These are phyloP conservation scores for Cryptotermes secundus DNA, from an alignment of 1,140 invertebrate genomes.

Conservation along the genomic window DNA sequence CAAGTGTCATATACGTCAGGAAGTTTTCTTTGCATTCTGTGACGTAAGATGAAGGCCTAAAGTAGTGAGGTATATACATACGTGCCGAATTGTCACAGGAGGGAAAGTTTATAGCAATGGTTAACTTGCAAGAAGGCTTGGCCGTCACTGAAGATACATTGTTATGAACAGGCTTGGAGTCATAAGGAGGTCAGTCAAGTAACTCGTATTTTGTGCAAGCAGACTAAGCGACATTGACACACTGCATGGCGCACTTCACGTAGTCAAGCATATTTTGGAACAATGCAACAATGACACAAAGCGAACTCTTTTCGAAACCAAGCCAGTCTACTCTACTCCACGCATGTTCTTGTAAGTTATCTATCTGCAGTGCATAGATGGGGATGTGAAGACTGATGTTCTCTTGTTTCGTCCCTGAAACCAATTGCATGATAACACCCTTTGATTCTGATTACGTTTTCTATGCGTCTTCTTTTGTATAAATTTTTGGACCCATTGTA, in stretches of 20 bases:
- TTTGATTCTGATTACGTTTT: too few relatives aligned
- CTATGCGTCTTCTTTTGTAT: too few relatives aligned
- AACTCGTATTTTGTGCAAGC: neutral
- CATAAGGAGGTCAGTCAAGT: neutral
- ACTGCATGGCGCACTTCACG: too few relatives aligned
- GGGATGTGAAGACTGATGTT: too few relatives aligned
- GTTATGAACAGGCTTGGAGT: neutral
- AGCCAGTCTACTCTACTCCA: too few relatives aligned
- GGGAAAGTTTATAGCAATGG: constrained; percentile 2
- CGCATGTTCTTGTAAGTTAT: too few relatives aligned
- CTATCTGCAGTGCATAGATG: too few relatives aligned
- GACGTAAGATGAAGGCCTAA: neutral
- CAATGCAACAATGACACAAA: too few relatives aligned
- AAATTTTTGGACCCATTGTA: too few relatives aligned
- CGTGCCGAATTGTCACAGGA: neutral
- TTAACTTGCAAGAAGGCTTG: neutral
- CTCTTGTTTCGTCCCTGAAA: too few relatives aligned
- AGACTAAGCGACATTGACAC: neutral
- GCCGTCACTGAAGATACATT: neutral
- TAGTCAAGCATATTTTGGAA: neutral
- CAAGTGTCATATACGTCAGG: neutral
- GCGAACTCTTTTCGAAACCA: too few relatives aligned
- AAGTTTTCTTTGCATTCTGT: neutral
- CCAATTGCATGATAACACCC: too few relatives aligned
- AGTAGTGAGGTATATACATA: neutral